These are phyloP conservation scores for Callitettix versicolor DNA, from an alignment of 1,140 invertebrate genomes.

Conservation along the genomic window DNA sequence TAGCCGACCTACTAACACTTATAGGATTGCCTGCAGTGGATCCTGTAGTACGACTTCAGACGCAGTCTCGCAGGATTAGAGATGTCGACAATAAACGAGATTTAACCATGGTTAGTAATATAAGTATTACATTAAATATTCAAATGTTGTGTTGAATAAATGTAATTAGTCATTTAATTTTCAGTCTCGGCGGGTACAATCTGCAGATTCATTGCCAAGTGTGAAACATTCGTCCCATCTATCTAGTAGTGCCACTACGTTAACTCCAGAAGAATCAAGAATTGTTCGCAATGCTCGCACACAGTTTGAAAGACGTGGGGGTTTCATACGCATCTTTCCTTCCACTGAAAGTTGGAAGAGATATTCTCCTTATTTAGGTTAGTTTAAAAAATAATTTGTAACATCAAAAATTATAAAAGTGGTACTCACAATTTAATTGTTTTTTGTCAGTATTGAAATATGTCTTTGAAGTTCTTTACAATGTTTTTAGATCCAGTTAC, in stretches of 20 bases:
- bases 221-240: constrained; percentile 30
- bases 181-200: constrained; percentile 53
- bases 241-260: constrained; percentile 35
- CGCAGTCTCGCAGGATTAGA: not conserved
- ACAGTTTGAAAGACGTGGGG: constrained; percentile 74
- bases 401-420: not conserved
- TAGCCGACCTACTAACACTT: constrained; percentile 81
- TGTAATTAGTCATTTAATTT: constrained; percentile 11
- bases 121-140: too few species aligned
- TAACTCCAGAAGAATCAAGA: constrained; percentile 69
- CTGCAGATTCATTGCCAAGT: constrained; percentile 48
- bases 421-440: too few species aligned
- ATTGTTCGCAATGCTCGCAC: constrained; percentile 65
- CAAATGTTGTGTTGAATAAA: too few species aligned
- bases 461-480: too few species aligned
- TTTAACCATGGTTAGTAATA: not conserved
- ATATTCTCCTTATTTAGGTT: constrained; percentile 60
- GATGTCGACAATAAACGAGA: not conserved
- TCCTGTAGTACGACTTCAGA: constrained; percentile 38
- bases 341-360: constrained; percentile 75
- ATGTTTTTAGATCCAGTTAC: constrained; percentile 58
- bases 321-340: constrained; percentile 87
- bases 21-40: constrained; percentile 75
- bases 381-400: too few species aligned
- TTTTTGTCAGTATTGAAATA: too few species aligned